A percentile compares a stretch with the other conserved stretches of the same genome.
These are phyloP conservation scores for Ameiurus melas DNA, from an alignment of 2,113 vertebrate genomes.

Conservation along the genomic window DNA sequence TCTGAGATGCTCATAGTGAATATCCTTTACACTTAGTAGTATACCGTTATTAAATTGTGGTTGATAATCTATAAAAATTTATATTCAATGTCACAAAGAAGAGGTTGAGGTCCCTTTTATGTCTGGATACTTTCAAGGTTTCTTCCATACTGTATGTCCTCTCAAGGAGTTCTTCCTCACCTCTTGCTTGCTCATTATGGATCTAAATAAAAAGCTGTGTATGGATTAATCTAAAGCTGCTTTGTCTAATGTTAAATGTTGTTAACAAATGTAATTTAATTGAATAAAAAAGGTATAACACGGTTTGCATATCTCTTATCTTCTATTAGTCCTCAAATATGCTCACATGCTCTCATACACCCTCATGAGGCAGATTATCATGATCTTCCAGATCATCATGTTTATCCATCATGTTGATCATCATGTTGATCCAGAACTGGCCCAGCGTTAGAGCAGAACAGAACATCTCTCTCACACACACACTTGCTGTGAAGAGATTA, in stretches of 20 bases:
- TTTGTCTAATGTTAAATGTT: background rate
- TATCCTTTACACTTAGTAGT: background rate
- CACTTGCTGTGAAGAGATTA: conserved; percentile 52
- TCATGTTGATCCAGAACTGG: conserved; percentile 12
- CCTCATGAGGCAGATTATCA: background rate
- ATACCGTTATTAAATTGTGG: background rate
- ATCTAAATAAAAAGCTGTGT: background rate
- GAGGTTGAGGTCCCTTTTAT: background rate
- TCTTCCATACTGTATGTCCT: background rate
- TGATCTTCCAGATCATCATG: background rate
- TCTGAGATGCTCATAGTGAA: background rate
- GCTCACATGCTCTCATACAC: background rate
- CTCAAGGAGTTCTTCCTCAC: background rate
- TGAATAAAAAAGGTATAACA: background rate
- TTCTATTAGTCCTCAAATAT: background rate
- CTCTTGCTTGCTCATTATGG: background rate
- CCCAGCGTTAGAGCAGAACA: background rate
- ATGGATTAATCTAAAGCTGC: background rate
- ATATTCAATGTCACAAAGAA: background rate
- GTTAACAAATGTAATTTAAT: background rate
- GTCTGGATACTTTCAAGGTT: background rate
- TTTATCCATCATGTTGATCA: background rate
- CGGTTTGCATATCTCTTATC: background rate
- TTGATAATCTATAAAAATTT: background rate
- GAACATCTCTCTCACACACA: conserved; percentile 51